A percentile compares a stretch with the other conserved stretches of the same genome.
Conservation (phyloP, 2,797 vertebrate species). For the Acipenser oxyrinchus region DNA sequence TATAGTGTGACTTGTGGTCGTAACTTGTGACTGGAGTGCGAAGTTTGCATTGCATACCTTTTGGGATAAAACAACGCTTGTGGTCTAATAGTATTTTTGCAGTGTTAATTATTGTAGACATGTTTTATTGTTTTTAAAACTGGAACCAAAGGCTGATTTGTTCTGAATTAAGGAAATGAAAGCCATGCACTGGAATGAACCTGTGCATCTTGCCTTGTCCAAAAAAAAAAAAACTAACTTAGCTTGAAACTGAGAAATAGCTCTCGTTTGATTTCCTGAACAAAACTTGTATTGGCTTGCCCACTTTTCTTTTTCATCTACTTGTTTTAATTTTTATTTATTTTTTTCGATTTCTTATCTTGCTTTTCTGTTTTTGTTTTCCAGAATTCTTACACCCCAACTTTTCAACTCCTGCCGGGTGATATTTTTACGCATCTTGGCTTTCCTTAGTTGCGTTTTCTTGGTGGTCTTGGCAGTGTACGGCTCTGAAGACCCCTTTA, state of each 20-base stretch:
- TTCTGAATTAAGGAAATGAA: no score
- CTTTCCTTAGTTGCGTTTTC: constrained; percentile 76
- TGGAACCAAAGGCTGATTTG: no score
- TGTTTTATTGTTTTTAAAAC: no score
- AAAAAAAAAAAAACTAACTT: neutral
- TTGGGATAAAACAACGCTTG: no score
- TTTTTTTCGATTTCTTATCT: neutral
- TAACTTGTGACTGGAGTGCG: no score
- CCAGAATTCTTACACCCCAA: constrained; percentile 62
- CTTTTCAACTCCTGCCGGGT: constrained; percentile 64
- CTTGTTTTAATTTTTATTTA: neutral
- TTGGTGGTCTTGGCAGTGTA: constrained; percentile 58
- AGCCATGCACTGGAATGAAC: no score
- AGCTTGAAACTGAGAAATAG: neutral
- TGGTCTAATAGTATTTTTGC: no score
- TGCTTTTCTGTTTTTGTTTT: constrained; percentile 20
- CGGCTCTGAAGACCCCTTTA: constrained; percentile 41
- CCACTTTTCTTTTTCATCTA: neutral
- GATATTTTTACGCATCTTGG: constrained; percentile 66
- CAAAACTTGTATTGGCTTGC: neutral
- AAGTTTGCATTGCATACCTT: no score
- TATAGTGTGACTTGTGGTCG: no score
- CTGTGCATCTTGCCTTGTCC: no score
- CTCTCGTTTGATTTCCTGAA: neutral
- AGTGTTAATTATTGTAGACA: no score